Evolutionary conservation across 2,113 vertebrate species (phyloP).

Genomic region (Micronycteris hirsuta): DNA sequence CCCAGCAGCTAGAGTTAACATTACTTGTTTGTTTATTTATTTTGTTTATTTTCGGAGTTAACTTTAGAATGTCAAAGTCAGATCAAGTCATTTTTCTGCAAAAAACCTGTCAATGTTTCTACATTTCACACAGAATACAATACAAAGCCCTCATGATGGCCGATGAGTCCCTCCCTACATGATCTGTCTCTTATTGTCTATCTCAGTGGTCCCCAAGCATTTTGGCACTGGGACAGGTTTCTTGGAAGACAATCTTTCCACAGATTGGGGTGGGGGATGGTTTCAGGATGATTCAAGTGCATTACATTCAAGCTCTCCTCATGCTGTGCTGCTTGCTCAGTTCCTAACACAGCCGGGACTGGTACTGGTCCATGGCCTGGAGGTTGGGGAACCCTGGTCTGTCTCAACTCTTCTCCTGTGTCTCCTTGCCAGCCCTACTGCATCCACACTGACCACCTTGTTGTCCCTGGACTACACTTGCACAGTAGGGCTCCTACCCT

Average conservation of each 20-base stretch:
- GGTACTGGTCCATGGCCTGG: no score
- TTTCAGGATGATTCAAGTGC: no score
- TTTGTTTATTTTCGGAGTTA: neutral
- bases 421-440: neutral
- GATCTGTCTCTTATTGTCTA: neutral
- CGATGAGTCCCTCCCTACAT: neutral
- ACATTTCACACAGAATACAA: neutral
- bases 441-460: neutral
- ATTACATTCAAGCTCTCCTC: no score
- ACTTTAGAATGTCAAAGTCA: neutral
- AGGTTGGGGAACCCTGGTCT: no score
- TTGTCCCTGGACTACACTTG: neutral
- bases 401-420: neutral
- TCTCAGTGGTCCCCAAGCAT: neutral
- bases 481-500: neutral
- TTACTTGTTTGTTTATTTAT: neutral
- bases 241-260: no score
- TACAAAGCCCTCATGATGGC: neutral
- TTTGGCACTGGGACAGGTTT: no score
- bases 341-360: no score
- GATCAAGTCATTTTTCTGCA: neutral
- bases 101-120: neutral
- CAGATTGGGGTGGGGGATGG: no score
- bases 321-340: no score
- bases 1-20: neutral